Evolutionary conservation across 2,888 invertebrate genomes (phyloP), one percentile per base, ranked within the genome.

Genomic region (Mythimna vitellina): DNA sequence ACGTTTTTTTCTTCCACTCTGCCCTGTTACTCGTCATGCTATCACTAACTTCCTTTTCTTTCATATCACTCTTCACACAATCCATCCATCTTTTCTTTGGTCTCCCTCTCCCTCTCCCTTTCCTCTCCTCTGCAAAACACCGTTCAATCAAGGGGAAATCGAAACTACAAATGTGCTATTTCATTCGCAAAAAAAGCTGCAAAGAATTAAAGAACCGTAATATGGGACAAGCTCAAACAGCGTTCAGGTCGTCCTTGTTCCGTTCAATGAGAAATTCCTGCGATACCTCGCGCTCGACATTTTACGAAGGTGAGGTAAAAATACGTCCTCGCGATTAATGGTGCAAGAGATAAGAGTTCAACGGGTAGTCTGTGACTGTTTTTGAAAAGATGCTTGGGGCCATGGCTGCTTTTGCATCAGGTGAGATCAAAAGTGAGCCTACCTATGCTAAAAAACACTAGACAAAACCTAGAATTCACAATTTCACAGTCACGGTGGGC

Each of bases 231-330:
- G 65, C 78, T 83, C 77, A 82, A 83, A 77, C 69, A 73, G 70
- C 80, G 73, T 76, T 83, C 68, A 83, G 57, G 74, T 64, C 32
- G 60, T 73, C 78, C 85, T 76, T 73, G 85, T 81, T 35, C 79
- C 76, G 88, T 88, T 90, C 92, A 87, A 92, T 91, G 89, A 92
- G 89, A 92, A 91, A 93, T 93, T 90, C 92, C 89, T 83, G 77
- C 86, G 81, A 90, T 91, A 88, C 91, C 88, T 78, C 77, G 75
- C 80, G 84, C 88, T 83, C 88, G 86, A 90, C 88, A 88, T 89
- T 89, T 88, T 86, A 75, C 81, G 65, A 83, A 87, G 87, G 88
- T 88, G 89, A 88, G 90, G 79, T 77, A 85, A 90, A 92, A 92
- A 92, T 90, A 91, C 91, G 90, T 84, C 82, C 84, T 78, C 71